Evolutionary conservation across 2,113 vertebrate species (phyloP).

Genomic region (Furnarius figulus): DNA sequence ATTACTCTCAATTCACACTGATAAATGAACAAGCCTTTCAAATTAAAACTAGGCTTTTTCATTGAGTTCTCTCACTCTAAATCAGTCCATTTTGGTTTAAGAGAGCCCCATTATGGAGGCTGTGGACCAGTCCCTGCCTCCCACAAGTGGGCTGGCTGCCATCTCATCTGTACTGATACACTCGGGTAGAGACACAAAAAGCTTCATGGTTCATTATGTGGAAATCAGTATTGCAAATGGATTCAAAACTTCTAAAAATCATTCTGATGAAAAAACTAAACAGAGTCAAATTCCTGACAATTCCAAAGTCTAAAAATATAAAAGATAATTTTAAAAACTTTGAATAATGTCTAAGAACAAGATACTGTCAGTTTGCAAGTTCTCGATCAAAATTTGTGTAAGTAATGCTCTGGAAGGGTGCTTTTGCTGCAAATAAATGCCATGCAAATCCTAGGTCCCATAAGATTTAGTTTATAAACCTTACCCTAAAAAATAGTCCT

Average conservation of each 20-base stretch:
- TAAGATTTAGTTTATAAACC: neutral
- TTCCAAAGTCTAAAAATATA: neutral
- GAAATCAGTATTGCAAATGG: neutral
- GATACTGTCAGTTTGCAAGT: neutral
- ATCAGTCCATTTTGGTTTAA: neutral
- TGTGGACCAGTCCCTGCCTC: neutral
- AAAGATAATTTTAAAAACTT: neutral
- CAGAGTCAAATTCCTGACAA: neutral
- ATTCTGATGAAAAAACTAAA: neutral
- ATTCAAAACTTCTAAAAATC: neutral
- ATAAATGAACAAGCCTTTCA: neutral
- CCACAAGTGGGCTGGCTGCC: neutral
- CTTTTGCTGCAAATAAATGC: slow-evolving; percentile 5
- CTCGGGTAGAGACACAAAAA: neutral
- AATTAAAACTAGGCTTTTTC: neutral
- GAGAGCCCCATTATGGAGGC: neutral
- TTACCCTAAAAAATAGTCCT: slow-evolving; percentile 4
- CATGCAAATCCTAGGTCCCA: slow-evolving; percentile 1
- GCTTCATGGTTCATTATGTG: neutral
- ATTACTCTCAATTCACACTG: neutral
- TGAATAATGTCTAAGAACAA: neutral
- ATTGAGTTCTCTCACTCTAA: neutral
- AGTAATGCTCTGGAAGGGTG: neutral
- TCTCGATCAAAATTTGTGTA: neutral
- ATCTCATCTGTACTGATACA: neutral